phyloP scores from a whole-genome alignment of 1,140 invertebrate species.

The Danaus melanippus region DNA sequence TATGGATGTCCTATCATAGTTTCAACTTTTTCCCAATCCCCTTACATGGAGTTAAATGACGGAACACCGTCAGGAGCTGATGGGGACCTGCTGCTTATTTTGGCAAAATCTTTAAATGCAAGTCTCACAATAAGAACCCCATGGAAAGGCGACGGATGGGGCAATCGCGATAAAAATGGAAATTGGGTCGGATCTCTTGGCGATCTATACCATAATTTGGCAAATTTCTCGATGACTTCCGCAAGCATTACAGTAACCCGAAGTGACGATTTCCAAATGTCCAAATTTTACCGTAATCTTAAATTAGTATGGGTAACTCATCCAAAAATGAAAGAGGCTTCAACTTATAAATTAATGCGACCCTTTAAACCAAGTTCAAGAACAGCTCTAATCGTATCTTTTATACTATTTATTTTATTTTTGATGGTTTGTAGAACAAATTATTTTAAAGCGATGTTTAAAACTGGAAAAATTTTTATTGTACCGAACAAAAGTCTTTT shows the following conservation, averaged over 20 bases:
- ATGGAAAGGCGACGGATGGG: constrained; percentile 39
- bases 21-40: constrained; percentile 42
- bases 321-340: constrained; percentile 28
- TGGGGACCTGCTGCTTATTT: constrained; percentile 40
- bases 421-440: constrained; percentile 28
- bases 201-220: constrained; percentile 40
- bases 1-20: constrained; percentile 39
- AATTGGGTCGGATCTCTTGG: constrained; percentile 50
- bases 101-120: constrained; percentile 40
- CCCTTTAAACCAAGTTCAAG: constrained; percentile 33
- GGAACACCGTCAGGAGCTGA: constrained; percentile 39
- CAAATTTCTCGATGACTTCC: constrained; percentile 58
- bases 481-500: constrained; percentile 29
- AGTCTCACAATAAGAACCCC: constrained; percentile 41
- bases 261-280: constrained; percentile 43
- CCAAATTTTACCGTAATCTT: constrained; percentile 29
- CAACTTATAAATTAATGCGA: constrained; percentile 44
- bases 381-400: constrained; percentile 32
- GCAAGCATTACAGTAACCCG: constrained; percentile 38
- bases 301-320: constrained; percentile 46
- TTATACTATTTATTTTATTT: constrained; percentile 28
- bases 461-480: too few relatives aligned
- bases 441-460: constrained; percentile 13
- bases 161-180: constrained; percentile 37
- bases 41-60: constrained; percentile 40